These are phyloP conservation scores for Clamator glandarius DNA, from an alignment of 2,797 vertebrate genomes.

Conservation along the genomic window DNA sequence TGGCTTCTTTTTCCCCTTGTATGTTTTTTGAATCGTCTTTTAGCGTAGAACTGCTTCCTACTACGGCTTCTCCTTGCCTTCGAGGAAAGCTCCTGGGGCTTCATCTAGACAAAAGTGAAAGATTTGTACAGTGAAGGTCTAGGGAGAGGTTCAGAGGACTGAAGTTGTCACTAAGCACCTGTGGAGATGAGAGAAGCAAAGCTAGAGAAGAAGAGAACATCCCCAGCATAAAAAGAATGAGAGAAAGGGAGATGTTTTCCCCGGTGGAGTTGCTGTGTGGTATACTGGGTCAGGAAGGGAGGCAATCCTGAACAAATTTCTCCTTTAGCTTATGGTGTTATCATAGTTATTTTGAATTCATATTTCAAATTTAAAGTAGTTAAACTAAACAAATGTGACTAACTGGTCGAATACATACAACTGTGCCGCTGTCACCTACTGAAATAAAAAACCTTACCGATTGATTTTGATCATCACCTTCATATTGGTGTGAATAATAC, in stretches of 20 bases:
- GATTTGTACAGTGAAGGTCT: slow-evolving; percentile 12
- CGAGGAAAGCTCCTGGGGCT: slow-evolving; percentile 34
- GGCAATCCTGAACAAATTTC: background rate
- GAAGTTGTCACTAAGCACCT: background rate
- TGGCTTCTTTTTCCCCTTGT: background rate
- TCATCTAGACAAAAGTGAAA: background rate
- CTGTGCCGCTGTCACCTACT: background rate
- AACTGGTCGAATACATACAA: background rate
- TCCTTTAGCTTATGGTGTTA: background rate
- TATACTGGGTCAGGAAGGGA: background rate
- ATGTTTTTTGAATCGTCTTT: background rate
- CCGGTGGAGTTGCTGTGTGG: background rate
- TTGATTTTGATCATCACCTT: background rate
- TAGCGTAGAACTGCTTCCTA: background rate
- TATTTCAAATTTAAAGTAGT: background rate
- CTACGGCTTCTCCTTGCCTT: background rate
- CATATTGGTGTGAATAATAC: background rate
- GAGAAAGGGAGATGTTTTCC: background rate
- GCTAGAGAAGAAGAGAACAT: background rate
- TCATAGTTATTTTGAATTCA: background rate
- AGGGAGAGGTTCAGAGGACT: background rate
- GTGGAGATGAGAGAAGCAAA: background rate
- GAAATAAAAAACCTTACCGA: background rate
- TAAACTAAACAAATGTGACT: background rate
- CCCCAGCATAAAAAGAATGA: background rate